phyloP scores from a whole-genome alignment of 53 echinoderm and acorn worm species.

The Holothuria scabra region DNA sequence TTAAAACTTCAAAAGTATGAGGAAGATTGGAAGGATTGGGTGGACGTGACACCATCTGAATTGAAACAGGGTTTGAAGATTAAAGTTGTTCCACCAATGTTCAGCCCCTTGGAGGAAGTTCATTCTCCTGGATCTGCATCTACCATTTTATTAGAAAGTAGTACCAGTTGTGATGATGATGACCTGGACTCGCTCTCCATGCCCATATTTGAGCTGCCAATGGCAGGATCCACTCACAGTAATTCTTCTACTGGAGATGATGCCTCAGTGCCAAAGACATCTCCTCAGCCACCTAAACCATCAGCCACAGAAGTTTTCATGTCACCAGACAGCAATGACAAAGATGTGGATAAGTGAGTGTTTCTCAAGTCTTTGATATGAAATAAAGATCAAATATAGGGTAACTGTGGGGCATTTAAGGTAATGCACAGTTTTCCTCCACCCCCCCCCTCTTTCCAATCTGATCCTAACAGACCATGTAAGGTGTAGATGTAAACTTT shows the following conservation, averaged over 20 bases:
- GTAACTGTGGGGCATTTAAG: too few species aligned
- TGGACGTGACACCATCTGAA: constrained; percentile 1
- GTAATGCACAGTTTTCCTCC: too few species aligned
- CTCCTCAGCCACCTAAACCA: neutral
- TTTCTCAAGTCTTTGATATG: neutral
- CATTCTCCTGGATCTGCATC: constrained; percentile 4
- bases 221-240: neutral
- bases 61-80: constrained; percentile 30
- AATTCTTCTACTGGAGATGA: neutral
- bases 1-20: constrained; percentile 22
- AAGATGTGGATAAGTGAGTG: constrained; percentile 12
- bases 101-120: constrained; percentile 10
- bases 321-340: constrained; percentile 5
- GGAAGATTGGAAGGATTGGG: constrained; percentile 24
- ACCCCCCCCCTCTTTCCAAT: too few species aligned
- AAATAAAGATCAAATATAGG: too few species aligned
- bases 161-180: constrained; percentile 20
- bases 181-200: constrained; percentile 17
- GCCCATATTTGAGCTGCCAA: constrained; percentile 25
- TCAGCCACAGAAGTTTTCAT: constrained; percentile 4
- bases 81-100: constrained; percentile 12
- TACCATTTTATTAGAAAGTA: constrained; percentile 11
- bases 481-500: too few species aligned
- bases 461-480: too few species aligned
- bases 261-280: neutral